Base-by-base conservation (phyloP, 2,797 vertebrate species). In the Poeciliopsis turneri region DNA sequence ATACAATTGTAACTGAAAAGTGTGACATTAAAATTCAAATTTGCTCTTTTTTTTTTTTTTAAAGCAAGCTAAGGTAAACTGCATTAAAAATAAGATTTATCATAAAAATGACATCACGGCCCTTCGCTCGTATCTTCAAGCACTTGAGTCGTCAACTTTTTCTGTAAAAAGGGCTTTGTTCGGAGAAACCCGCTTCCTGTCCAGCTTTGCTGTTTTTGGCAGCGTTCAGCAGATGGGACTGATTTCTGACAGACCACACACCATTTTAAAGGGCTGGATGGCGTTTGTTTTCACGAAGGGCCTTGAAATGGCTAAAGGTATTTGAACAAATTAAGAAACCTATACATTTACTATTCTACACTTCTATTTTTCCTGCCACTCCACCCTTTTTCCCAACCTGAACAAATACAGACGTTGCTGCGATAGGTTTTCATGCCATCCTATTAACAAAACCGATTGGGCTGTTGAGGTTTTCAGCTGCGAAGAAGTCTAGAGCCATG, bases 231-330 rank as follows among this genome's bases (percentile, higher is more conserved):
- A 94, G 92, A 95, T 95, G 95, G 93, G 92, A 95, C 89, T 94
- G 93, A 94, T 95, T 95, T 94, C 93, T 91, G 89, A 85, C 88
- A 91, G 95, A 96, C 95, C 95, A 96, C 95, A 96, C 95, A 96
- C 93, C 87, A 89, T 90, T 93, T 92, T 89, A 88, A 87, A 92
- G 85, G 86, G 84, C 41, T 86, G 89, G 88, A 91, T 9, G 82
- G 77, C 76, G 92, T 95, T 96, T 95, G 92, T 95, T 95, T 94
- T 94, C 82, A 88, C 82, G 80, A 90, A 85, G 86, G 84, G 80
- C 80, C 89, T 81, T 43, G 87, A 79, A 87, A 93, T 90, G 88
- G 90, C 78, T 93, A 79, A 76, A 88, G 90, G 91, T 89, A 89
- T 93, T 90, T 93, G 78, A 83, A 84, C 87, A 90, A 93, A 94